phyloP scores from a whole-genome alignment of 2,888 invertebrate species.

The Aphidius colemani region DNA sequence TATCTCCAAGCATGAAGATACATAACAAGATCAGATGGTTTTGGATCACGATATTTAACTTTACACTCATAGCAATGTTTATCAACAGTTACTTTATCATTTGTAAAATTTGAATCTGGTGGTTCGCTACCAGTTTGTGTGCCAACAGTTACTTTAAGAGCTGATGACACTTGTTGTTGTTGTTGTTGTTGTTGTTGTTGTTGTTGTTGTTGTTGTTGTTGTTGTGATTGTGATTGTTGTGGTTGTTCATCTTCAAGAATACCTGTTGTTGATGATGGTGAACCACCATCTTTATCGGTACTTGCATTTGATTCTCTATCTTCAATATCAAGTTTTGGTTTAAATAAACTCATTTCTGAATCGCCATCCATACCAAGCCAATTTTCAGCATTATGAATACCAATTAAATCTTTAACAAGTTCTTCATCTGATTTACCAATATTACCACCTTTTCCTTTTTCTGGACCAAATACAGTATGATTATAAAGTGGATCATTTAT shows the following conservation, averaged over 20 bases:
- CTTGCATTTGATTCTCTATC: conserved; percentile 63
- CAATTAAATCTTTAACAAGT: conserved; percentile 84
- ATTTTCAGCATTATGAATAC: conserved; percentile 92
- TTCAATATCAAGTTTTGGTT: conserved; percentile 72
- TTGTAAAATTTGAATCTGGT: conserved; percentile 70
- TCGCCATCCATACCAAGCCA: conserved; percentile 92
- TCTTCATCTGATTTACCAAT: conserved; percentile 89
- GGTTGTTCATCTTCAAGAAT: conserved; percentile 58
- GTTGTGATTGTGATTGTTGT: conserved; percentile 48
- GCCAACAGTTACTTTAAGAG: conserved; percentile 75
- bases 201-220: conserved; percentile 58
- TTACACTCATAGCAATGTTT: conserved; percentile 93
- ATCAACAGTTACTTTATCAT: conserved; percentile 78
- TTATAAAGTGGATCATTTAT: conserved; percentile 98
- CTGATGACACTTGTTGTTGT: conserved; percentile 60
- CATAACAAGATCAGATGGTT: conserved; percentile 90
- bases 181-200: conserved; percentile 67
- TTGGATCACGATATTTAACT: conserved; percentile 88
- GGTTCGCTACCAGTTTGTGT: conserved; percentile 85
- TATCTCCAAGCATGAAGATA: conserved; percentile 96
- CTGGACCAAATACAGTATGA: conserved; percentile 91
- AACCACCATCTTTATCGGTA: conserved; percentile 68
- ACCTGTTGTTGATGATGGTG: conserved; percentile 62
- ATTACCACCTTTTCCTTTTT: conserved; percentile 87
- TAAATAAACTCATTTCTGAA: conserved; percentile 81